Conservation (phyloP, 2,797 vertebrate genomes). For the Pristis pectinata region DNA sequence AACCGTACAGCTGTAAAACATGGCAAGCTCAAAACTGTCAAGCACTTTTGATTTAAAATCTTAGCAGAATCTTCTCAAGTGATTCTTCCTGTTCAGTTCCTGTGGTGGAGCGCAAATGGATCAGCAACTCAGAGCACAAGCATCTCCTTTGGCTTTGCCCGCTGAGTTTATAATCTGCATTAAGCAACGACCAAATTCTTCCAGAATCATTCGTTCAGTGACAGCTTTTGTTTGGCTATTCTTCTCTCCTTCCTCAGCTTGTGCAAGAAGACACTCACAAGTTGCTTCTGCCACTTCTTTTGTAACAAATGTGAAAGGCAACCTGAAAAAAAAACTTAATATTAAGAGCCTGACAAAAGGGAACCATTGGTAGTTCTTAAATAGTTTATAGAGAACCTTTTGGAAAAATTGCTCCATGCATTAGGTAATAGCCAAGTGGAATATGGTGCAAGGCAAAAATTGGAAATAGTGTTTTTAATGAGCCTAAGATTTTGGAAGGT, state of each 20-base stretch:
- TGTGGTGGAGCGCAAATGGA: constrained; percentile 41
- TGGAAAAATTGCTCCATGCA: not conserved
- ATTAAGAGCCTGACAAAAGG: not conserved
- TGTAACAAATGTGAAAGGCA: constrained; percentile 90
- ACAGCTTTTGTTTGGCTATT: constrained; percentile 72
- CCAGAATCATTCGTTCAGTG: constrained; percentile 85
- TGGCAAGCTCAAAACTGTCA: constrained; percentile 8
- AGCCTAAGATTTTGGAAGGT: no score
- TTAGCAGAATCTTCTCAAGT: not conserved
- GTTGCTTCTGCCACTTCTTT: constrained; percentile 93
- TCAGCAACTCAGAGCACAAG: constrained; percentile 86
- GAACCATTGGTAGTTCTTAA: not conserved
- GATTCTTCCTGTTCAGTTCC: constrained; percentile 36
- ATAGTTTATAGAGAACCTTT: not conserved
- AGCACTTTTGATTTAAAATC: not conserved
- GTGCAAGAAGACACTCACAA: constrained; percentile 87
- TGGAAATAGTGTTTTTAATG: no score
- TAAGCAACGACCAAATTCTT: constrained; percentile 95
- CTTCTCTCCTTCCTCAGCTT: constrained; percentile 83
- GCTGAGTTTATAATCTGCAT: constrained; percentile 94
- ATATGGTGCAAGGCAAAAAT: no score
- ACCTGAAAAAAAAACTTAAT: constrained; percentile 55
- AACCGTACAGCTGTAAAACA: constrained; percentile 25
- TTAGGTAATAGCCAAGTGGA: not conserved
- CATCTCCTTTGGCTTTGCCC: constrained; percentile 88